Evolutionary conservation across 2,113 vertebrate genomes (phyloP).

Genomic region (Rhinopomastus cyanomelas): DNA sequence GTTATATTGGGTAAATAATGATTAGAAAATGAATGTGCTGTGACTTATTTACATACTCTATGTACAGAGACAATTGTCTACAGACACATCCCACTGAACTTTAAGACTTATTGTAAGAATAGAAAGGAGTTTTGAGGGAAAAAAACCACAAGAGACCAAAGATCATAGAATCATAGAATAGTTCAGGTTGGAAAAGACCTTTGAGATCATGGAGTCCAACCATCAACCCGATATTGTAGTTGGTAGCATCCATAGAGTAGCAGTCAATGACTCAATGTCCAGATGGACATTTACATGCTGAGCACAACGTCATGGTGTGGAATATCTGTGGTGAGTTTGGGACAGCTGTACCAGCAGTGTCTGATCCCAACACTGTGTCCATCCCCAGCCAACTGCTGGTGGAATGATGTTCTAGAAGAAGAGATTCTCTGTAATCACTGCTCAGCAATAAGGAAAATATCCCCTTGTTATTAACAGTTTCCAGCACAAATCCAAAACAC

Average conservation of each 20-base stretch:
- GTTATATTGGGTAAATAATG: not conserved
- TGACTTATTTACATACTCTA: not conserved
- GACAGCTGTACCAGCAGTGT: not conserved
- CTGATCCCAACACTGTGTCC: not conserved
- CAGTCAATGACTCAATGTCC: not conserved
- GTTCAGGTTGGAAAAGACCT: too few species aligned
- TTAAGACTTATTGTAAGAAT: not conserved
- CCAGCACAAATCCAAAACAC: not conserved
- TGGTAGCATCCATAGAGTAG: not conserved
- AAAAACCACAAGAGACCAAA: accelerated
- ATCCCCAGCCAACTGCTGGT: too few species aligned
- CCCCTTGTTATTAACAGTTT: too few species aligned
- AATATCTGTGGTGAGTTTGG: not conserved
- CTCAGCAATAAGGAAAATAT: not conserved
- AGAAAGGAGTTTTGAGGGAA: not conserved
- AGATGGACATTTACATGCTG: not conserved
- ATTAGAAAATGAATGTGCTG: not conserved
- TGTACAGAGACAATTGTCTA: not conserved
- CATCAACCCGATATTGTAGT: not conserved
- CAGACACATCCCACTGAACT: not conserved
- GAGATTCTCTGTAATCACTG: not conserved
- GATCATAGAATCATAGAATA: too few species aligned
- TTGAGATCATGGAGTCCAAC: too few species aligned
- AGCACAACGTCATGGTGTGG: not conserved
- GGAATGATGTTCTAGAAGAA: too few species aligned